Evolutionary conservation across 2,888 invertebrate genomes (phyloP).

Genomic region (Mythimna ferrago): DNA sequence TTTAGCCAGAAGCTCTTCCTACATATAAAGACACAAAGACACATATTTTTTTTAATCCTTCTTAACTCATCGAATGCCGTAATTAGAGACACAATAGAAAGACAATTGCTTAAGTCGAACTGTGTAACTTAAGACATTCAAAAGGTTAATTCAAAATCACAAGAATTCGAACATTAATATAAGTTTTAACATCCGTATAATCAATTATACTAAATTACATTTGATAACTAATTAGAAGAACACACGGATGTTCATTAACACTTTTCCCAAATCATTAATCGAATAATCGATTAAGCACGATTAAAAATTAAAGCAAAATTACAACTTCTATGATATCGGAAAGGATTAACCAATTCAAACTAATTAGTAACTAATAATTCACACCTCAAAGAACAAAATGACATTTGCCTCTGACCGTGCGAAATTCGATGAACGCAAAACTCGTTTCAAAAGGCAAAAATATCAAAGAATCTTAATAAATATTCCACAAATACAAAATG

Average conservation of each 20-base stretch:
- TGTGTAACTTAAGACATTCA: no score
- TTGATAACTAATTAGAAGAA: slow-evolving; percentile 15
- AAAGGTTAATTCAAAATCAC: not conserved
- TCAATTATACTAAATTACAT: slow-evolving; percentile 14
- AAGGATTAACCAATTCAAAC: slow-evolving; percentile 47
- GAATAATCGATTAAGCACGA: slow-evolving; percentile 7
- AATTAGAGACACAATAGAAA: no score
- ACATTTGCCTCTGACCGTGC: slow-evolving; percentile 42
- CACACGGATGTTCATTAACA: slow-evolving; percentile 23
- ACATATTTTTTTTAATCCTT: not conserved
- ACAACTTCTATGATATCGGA: not conserved
- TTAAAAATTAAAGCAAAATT: slow-evolving; percentile 26
- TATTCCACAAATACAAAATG: slow-evolving; percentile 43
- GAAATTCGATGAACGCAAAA: slow-evolving; percentile 38
- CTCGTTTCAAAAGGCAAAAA: slow-evolving; percentile 41
- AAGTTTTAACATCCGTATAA: not conserved
- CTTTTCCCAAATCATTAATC: slow-evolving; percentile 30
- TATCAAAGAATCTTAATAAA: slow-evolving; percentile 41
- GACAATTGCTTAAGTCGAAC: no score
- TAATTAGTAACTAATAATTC: slow-evolving; percentile 60
- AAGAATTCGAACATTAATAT: slow-evolving; percentile 14
- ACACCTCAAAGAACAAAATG: slow-evolving; percentile 45
- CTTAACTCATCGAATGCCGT: no score
- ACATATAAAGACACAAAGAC: no score
- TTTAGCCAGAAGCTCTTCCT: no score